Base-by-base conservation (phyloP, 2,797 vertebrate species). In the Schizopygopsis malacanthus region DNA sequence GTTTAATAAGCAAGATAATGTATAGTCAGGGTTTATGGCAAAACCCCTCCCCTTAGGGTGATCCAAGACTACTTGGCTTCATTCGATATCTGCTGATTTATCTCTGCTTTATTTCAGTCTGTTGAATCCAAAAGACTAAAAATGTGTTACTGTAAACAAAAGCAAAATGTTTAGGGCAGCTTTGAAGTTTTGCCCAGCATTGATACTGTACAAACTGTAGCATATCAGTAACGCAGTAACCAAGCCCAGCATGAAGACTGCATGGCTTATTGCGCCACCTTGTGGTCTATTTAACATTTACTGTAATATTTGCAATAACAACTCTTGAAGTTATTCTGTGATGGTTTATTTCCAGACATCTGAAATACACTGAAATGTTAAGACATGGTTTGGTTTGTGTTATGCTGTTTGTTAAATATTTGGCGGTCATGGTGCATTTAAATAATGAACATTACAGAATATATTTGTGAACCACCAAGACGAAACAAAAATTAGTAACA, bases 221-320 rank as follows among this genome's bases (percentile, higher is more conserved):
- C 1, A 28, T 16, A 50, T 47, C 7, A 50, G 6, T 10, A 47
- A 56, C 33, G 28, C 7, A 50, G 6, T 16, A 47, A 56, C 33
- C 1, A 73, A 33, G 8, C 13, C 3, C 13, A 39, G 13, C 13
- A 4, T 37, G 22, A 67, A 15, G 8, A 16, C 22, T 41, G 37
- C 2, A 65, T 41, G n/a, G n/a, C 5, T 50, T 54, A 56, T n/a
- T 54, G 15, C 11, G 15, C 45, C 82, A 84, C 16, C 82, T 84
- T 54, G 82, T 84, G 82, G 47, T 41, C 6, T 2, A n/a, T 25
- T 2, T 39, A 10, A 11, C 2, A 10, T 6, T 50, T 12, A 20
- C 33, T 52, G 7, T 33, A 59, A 37, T 12, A 4, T 43, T 41
- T 43, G 2, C 37, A 71, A 22, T 59, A n/a, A 65, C 22, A 65